Conservation (phyloP, 1,140 invertebrate genomes). For the Sminthurides bifidus region DNA sequence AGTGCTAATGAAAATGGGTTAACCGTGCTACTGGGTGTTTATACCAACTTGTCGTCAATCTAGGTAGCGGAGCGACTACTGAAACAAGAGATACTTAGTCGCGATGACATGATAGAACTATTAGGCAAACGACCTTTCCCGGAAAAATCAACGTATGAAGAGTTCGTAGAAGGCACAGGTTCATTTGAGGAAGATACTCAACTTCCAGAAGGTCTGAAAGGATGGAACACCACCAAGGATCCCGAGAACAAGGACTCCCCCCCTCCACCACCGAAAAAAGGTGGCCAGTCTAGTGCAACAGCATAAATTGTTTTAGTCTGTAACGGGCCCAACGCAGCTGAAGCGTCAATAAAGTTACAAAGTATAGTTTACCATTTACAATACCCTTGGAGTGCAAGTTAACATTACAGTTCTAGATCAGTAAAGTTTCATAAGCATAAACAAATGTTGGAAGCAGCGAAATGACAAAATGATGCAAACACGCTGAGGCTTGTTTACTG, state of each 20-base stretch:
- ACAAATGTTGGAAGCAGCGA: no score
- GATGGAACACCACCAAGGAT: constrained; percentile 69
- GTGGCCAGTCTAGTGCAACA: neutral
- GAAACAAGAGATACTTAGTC: constrained; percentile 87
- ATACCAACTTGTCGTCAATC: neutral
- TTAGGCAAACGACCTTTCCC: constrained; percentile 88
- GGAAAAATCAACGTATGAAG: constrained; percentile 98
- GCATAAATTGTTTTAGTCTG: no score
- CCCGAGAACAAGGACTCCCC: neutral
- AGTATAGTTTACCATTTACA: no score
- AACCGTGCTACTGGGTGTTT: no score
- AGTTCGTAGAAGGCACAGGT: constrained; percentile 98
- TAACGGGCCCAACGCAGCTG: no score
- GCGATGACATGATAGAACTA: constrained; percentile 97
- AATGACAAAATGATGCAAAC: no score
- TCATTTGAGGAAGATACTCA: constrained; percentile 92
- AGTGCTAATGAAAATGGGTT: no score
- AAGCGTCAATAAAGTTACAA: no score
- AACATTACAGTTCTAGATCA: no score
- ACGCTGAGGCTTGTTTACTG: no score
- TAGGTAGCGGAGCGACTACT: constrained; percentile 86
- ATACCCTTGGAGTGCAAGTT: no score
- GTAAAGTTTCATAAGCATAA: no score
- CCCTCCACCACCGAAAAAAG: neutral
- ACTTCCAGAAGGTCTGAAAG: constrained; percentile 87